Base-by-base conservation (phyloP, 1,140 invertebrate species). In the Apis dorsata region DNA sequence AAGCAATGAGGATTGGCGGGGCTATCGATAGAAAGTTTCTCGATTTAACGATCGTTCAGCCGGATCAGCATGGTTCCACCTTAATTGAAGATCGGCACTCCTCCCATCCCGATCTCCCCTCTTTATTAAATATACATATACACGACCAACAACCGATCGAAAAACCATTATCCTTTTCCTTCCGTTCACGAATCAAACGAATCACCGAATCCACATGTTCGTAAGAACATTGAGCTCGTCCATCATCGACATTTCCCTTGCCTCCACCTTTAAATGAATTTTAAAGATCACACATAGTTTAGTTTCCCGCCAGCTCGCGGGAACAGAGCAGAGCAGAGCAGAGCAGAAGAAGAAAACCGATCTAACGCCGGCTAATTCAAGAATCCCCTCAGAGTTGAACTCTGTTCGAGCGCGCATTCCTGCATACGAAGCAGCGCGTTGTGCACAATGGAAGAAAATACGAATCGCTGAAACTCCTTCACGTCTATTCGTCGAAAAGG, bases 381-480 rank as follows among this genome's bases (percentile, higher is more conserved):
- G 80, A 77, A 68, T 68, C n/a, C n/a, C 44, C n/a, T 19, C 55
- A 62, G 55, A 34, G 12, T 10, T 49, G 57, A 73, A 55, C 63
- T 57, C 19, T 44, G 15, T 28, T 55, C 62, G 59, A 75, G 60
- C 21, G 34, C 5, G 55, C 66, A 28, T 66, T 73, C 71, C 71
- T 59, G 53, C 73, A 53, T 65, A 59, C 68, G 24, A 73, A 51
- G 63, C 55, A 71, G 65, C n/a, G 2, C 55, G 66, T 19, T 62
- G 63, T 19, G n/a, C n/a, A 28, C 34, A 53, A 21, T 21, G 69
- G 21, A 63, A n/a, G 19, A 28, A 55, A 55, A 73, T 44, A 57
- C 55, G 28, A 79, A 72, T 72, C n/a, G 57, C 51, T 60, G 55
- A 44, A n/a, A 74, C 34, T 49, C 34, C 73, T 72, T 53, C 71